Percentiles rank a stretch among this genome's conserved stretches.
Evolutionary conservation across 2,113 vertebrate genomes (phyloP).

Genomic region (Myrmecobius fasciatus): DNA sequence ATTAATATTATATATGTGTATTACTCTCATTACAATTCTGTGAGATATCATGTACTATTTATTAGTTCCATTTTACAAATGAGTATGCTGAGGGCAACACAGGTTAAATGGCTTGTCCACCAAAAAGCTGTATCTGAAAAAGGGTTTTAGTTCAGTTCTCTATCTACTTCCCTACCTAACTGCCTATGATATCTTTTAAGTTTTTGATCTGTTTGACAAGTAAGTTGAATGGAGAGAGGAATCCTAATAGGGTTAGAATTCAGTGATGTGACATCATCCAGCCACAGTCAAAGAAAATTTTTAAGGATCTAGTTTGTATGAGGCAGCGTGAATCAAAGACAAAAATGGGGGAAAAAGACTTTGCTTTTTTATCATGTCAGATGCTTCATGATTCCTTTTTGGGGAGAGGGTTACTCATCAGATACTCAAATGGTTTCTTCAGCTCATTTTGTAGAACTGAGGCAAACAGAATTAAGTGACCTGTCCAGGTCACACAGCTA

Average conservation of each 20-base stretch:
- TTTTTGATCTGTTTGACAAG: neutral
- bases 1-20: too few relatives aligned
- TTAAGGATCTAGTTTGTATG: neutral
- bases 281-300: neutral
- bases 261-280: neutral
- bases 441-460: neutral
- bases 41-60: neutral
- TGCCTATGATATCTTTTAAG: neutral
- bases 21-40: neutral
- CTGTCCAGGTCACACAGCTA: neutral
- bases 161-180: neutral
- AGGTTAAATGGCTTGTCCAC: neutral
- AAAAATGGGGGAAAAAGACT: neutral
- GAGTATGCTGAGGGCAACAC: too few relatives aligned
- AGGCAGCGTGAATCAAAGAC: neutral
- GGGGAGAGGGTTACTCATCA: neutral
- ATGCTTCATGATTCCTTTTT: neutral
- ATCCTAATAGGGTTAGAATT: neutral
- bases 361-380: neutral
- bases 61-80: neutral
- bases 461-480: neutral
- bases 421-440: neutral
- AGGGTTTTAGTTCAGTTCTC: neutral
- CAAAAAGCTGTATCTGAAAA: neutral
- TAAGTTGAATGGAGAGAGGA: neutral